Conservation (phyloP, 2,888 invertebrate genomes). For the Chloromyia formosa region DNA sequence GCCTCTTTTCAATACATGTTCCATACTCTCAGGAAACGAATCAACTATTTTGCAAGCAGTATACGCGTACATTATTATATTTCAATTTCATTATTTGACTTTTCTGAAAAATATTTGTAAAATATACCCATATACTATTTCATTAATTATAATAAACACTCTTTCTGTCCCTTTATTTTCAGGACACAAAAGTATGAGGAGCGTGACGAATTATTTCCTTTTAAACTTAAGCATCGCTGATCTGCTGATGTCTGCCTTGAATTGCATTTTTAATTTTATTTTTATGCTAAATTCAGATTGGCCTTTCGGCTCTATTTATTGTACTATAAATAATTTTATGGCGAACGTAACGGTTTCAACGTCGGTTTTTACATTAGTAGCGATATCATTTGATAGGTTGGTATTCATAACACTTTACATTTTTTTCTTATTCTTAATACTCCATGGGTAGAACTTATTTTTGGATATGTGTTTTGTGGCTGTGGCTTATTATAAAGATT, state of each 20-base stretch:
- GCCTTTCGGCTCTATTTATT: constrained; percentile 89
- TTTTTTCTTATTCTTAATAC: too few relatives aligned
- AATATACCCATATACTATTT: too few relatives aligned
- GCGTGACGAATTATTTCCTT: constrained; percentile 92
- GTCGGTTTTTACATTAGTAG: constrained; percentile 92
- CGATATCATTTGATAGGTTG: constrained; percentile 93
- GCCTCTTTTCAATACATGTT: too few relatives aligned
- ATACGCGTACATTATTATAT: too few relatives aligned
- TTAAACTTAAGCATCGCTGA: constrained; percentile 90
- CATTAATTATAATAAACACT: too few relatives aligned
- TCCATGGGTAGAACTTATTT: neutral
- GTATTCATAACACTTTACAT: constrained; percentile 50
- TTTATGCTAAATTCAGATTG: constrained; percentile 88
- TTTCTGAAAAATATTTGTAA: too few relatives aligned
- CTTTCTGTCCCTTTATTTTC: constrained; percentile 54
- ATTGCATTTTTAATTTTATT: constrained; percentile 90
- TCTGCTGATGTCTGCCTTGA: constrained; percentile 85
- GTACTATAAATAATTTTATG: constrained; percentile 89
- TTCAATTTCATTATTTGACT: too few relatives aligned
- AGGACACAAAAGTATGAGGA: constrained; percentile 86
- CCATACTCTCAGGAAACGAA: too few relatives aligned
- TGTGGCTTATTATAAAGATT: too few relatives aligned
- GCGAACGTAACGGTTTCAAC: constrained; percentile 91
- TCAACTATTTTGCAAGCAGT: too few relatives aligned
- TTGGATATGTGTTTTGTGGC: too few relatives aligned